A percentile compares a stretch with the other conserved stretches of the same genome.
phyloP scores from a whole-genome alignment of 2,888 invertebrate species.

The Graphium colonna region DNA sequence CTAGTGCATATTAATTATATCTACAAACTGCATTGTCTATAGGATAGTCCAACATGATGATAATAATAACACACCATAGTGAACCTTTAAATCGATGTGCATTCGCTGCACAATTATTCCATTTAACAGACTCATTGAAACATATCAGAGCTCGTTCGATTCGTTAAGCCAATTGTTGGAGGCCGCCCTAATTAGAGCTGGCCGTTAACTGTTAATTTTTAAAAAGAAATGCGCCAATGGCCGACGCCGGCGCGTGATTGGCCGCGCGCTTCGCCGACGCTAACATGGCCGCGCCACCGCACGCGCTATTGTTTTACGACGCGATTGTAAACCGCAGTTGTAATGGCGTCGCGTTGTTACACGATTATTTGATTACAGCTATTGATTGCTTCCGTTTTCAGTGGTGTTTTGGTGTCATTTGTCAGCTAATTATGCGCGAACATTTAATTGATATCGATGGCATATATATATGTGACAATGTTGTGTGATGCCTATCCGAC shows the following conservation, averaged over 20 bases:
- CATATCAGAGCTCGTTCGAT: not conserved
- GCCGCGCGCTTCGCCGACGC: constrained; percentile 55
- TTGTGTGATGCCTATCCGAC: too few relatives aligned
- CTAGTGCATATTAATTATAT: too few relatives aligned
- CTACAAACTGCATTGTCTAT: too few relatives aligned
- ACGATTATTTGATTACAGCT: not conserved
- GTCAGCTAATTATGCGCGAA: not conserved
- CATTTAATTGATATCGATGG: constrained; percentile 18
- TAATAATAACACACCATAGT: not conserved
- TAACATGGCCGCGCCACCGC: constrained; percentile 26
- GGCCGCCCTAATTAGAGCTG: constrained; percentile 30
- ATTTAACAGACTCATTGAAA: not conserved
- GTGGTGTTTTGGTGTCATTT: not conserved
- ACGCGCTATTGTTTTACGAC: constrained; percentile 42
- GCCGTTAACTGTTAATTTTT: constrained; percentile 43
- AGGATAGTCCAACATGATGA: not conserved
- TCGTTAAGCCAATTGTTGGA: constrained; percentile 11
- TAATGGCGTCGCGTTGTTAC: constrained; percentile 42
- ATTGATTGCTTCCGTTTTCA: not conserved
- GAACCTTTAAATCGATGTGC: not conserved
- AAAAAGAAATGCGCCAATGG: constrained; percentile 34
- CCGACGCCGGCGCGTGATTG: constrained; percentile 35
- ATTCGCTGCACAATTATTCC: not conserved
- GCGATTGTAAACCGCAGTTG: constrained; percentile 41
- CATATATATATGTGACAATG: constrained; percentile 3